Conservation (phyloP, 2,797 vertebrate species). For the Miichthys miiuy region DNA sequence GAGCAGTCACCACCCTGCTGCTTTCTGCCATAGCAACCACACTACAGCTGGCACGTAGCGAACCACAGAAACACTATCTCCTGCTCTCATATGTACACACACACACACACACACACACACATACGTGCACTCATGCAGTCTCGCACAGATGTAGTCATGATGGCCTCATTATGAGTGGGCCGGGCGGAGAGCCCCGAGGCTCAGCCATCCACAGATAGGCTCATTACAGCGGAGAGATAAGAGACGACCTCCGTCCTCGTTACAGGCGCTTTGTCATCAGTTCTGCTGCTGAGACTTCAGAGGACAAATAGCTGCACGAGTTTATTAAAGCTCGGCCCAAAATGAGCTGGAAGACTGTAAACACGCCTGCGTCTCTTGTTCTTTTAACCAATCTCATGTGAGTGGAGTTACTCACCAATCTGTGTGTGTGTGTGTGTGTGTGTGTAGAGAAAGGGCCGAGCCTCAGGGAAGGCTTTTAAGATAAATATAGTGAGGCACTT, state of each 20-base stretch:
- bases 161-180: constrained; percentile 61
- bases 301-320: not conserved
- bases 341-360: not conserved
- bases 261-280: constrained; percentile 7
- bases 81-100: constrained; percentile 15
- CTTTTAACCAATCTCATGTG: not conserved
- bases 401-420: not conserved
- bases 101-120: constrained; percentile 5
- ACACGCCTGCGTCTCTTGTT: not conserved
- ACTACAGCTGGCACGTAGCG: constrained; percentile 7
- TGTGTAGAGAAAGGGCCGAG: constrained; percentile 13
- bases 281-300: not conserved
- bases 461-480: constrained; percentile 52
- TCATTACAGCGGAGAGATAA: constrained; percentile 50
- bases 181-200: constrained; percentile 44
- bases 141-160: constrained; percentile 43
- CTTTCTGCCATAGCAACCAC: constrained; percentile 31
- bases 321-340: not conserved
- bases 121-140: constrained; percentile 5
- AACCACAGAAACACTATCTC: constrained; percentile 3
- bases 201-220: constrained; percentile 44
- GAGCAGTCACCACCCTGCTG: constrained; percentile 2
- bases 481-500: constrained; percentile 70
- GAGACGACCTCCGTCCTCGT: constrained; percentile 32
- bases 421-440: constrained; percentile 12